phyloP scores from a whole-genome alignment of 1,140 invertebrate genomes.

The Ooceraea biroi region DNA sequence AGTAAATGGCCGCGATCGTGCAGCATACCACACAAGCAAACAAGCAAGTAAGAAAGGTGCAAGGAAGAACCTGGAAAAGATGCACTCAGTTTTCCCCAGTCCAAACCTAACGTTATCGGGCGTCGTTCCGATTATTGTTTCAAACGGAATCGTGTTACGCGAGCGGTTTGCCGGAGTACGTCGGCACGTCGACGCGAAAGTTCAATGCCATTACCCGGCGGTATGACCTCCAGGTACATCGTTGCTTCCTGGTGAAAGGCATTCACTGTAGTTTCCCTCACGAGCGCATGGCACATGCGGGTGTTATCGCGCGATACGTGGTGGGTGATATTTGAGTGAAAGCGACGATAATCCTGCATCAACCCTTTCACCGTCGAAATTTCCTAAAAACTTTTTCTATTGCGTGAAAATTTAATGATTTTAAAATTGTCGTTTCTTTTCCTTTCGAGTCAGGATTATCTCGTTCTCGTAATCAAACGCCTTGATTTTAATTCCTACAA shows the following conservation, averaged over 20 bases:
- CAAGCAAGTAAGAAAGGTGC: background rate
- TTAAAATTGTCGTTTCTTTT: background rate
- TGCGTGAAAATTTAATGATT: background rate
- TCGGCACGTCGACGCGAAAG: background rate
- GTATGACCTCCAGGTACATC: background rate
- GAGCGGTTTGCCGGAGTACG: background rate
- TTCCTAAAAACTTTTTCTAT: background rate
- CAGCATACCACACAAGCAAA: background rate
- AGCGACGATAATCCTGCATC: background rate
- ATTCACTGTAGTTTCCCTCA: constrained; percentile 5
- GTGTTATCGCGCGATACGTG: background rate
- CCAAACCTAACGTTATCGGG: constrained; percentile 27
- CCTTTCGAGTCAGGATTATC: background rate
- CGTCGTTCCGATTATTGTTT: background rate
- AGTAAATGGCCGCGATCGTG: too few relatives aligned
- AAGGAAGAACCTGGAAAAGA: background rate
- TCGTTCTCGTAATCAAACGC: background rate
- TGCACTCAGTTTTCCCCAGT: constrained; percentile 53
- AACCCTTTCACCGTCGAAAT: background rate
- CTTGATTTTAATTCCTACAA: background rate
- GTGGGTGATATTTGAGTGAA: constrained; percentile 15
- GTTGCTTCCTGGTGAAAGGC: constrained; percentile 30
- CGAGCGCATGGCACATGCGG: background rate
- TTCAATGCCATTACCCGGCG: constrained; percentile 28
- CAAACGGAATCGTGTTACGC: background rate